Conservation (phyloP, 1,140 invertebrate genomes). For the Diuraphis noxia region DNA sequence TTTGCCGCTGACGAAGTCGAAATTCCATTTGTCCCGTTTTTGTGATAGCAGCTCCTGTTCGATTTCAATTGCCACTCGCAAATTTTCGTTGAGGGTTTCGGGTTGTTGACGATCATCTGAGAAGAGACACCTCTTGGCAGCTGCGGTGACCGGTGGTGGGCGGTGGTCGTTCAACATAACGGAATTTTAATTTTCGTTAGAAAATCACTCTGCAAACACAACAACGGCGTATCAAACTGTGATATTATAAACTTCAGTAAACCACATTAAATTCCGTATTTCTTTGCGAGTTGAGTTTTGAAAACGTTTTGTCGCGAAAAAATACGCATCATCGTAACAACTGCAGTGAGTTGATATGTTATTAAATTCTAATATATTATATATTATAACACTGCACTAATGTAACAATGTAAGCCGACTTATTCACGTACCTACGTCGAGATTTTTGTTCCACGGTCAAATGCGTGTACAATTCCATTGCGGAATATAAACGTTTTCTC, state of each 20-base stretch:
- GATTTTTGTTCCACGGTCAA: neutral
- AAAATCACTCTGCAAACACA: neutral
- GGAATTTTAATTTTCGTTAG: neutral
- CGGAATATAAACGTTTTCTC: neutral
- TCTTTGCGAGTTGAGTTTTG: neutral
- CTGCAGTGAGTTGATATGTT: neutral
- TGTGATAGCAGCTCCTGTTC: neutral
- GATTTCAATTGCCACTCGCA: neutral
- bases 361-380: too few relatives aligned
- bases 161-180: neutral
- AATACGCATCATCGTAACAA: neutral
- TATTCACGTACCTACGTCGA: neutral
- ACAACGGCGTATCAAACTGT: neutral
- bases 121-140: neutral
- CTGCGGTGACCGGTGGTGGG: neutral
- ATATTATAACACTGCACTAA: neutral
- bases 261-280: neutral
- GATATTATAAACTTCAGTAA: neutral
- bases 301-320: neutral
- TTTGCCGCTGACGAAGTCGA: conserved; percentile 1
- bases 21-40: conserved; percentile 8
- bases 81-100: neutral
- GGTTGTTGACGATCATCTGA: neutral
- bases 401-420: neutral
- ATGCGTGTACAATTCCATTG: neutral